Evolutionary conservation across 2,888 invertebrate species (phyloP).

Genomic region (Melinaea marsaeus): DNA sequence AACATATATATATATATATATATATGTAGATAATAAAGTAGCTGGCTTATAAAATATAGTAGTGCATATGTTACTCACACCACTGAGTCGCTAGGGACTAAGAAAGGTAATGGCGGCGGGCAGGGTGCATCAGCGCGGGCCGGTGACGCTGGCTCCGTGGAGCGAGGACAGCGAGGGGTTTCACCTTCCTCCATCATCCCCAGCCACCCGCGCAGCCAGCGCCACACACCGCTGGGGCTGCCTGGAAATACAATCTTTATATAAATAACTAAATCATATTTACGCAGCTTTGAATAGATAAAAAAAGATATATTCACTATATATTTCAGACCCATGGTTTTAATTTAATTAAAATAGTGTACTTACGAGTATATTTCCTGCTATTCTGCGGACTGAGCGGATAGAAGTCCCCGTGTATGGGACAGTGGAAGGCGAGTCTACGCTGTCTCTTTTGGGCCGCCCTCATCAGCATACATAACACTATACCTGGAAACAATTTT

Average conservation of each 20-base stretch:
- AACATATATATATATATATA: no score
- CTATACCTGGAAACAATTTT: slow-evolving; percentile 67
- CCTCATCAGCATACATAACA: slow-evolving; percentile 82
- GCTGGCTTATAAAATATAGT: not conserved
- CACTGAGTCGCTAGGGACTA: slow-evolving; percentile 84
- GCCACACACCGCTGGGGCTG: slow-evolving; percentile 63
- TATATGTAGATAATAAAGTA: no score
- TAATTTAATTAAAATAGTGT: slow-evolving; percentile 7
- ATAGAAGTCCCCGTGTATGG: slow-evolving; percentile 87
- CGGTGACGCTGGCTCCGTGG: slow-evolving; percentile 82
- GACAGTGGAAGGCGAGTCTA: slow-evolving; percentile 86
- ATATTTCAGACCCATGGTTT: no score
- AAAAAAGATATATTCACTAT: not conserved
- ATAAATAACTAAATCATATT: not conserved
- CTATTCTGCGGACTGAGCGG: slow-evolving; percentile 82
- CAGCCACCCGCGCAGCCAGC: slow-evolving; percentile 64
- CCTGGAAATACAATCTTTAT: slow-evolving; percentile 41
- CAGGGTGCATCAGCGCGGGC: slow-evolving; percentile 84
- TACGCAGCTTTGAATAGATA: not conserved
- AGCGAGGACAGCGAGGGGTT: slow-evolving; percentile 84
- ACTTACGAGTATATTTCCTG: slow-evolving; percentile 72
- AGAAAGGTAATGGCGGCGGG: slow-evolving; percentile 86
- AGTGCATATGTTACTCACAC: slow-evolving; percentile 71
- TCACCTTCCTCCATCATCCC: slow-evolving; percentile 64
- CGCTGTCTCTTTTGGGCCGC: slow-evolving; percentile 82